Evolutionary conservation across 1,140 invertebrate genomes (phyloP).

Genomic region (Drosophila bifasciata): DNA sequence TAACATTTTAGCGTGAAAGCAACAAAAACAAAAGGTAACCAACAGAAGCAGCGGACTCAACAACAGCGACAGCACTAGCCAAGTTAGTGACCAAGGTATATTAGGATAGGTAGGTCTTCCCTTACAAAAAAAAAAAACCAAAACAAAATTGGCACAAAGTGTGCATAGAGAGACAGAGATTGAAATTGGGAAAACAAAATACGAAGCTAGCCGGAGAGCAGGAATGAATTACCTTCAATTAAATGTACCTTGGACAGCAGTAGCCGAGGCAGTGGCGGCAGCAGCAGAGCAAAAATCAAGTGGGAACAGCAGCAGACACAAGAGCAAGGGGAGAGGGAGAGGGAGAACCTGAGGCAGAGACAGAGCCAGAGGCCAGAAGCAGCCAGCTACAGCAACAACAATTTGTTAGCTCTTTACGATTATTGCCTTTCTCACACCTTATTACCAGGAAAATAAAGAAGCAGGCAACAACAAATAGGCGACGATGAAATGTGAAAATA

Average conservation of each 20-base stretch:
- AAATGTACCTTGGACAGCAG: slow-evolving; percentile 1
- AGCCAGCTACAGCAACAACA: slow-evolving; percentile 63
- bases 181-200: neutral
- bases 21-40: slow-evolving; percentile 20
- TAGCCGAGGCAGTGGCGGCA: slow-evolving; percentile 6
- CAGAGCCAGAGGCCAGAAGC: neutral
- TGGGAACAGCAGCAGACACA: slow-evolving; percentile 22
- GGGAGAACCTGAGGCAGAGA: no score
- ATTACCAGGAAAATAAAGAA: slow-evolving; percentile 82
- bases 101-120: no score
- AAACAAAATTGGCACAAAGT: no score
- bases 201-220: no score
- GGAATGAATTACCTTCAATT: no score
- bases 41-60: slow-evolving; percentile 15
- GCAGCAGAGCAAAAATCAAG: slow-evolving; percentile 32
- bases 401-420: slow-evolving; percentile 83
- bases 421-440: slow-evolving; percentile 84
- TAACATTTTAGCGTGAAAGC: slow-evolving; percentile 77
- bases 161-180: neutral
- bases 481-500: slow-evolving; percentile 62
- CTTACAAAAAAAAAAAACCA: no score
- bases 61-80: neutral
- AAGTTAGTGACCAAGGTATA: no score
- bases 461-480: slow-evolving; percentile 60
- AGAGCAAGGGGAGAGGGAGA: no score